Evolutionary conservation across 2,888 invertebrate species (phyloP).

Genomic region (Lepidonotus clava): DNA sequence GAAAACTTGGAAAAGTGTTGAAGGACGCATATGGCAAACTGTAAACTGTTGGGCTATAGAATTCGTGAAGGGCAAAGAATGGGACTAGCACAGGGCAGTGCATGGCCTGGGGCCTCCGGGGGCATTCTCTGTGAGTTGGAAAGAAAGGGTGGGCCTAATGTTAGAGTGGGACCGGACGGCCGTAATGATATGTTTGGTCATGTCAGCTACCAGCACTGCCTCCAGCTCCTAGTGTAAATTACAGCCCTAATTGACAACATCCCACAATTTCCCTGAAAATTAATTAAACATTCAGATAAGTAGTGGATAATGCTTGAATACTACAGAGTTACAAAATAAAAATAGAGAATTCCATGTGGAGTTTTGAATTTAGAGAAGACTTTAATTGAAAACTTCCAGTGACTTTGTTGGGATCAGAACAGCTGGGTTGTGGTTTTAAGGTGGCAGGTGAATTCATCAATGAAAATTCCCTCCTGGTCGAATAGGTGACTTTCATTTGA

Average conservation of each 20-base stretch:
- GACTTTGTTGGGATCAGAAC: neutral
- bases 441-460: neutral
- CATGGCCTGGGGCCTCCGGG: too few species aligned
- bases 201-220: conserved; percentile 11
- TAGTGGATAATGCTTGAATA: neutral
- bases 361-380: neutral
- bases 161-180: too few species aligned
- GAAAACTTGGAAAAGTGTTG: too few species aligned
- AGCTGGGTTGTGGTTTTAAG: neutral
- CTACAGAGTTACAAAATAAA: too few species aligned
- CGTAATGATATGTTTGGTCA: conserved; percentile 12
- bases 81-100: too few species aligned
- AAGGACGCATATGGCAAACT: too few species aligned
- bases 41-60: too few species aligned
- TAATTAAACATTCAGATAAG: conserved; percentile 6
- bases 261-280: neutral
- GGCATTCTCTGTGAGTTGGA: too few species aligned
- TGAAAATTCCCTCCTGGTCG: neutral
- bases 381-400: neutral
- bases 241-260: neutral
- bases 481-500: neutral
- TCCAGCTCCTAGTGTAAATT: neutral
- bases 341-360: too few species aligned
- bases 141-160: too few species aligned
- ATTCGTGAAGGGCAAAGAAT: too few species aligned